A percentile compares a stretch with the other conserved stretches of the same genome.
phyloP scores from a whole-genome alignment of 2,888 invertebrate species.

The Drosophila mulleri region DNA sequence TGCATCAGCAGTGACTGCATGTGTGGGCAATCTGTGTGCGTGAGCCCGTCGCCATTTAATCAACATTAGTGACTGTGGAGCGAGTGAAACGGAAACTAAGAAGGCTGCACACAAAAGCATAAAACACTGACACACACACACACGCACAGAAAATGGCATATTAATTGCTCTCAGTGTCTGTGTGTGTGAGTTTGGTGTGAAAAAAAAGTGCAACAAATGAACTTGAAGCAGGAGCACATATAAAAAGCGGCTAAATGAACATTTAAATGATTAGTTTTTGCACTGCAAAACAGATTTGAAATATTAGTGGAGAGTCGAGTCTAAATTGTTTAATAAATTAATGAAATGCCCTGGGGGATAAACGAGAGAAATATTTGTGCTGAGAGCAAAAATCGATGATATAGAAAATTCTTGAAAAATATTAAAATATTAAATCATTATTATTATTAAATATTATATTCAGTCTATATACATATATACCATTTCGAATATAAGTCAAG shows the following conservation, averaged over 20 bases:
- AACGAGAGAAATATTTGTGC: too few species aligned
- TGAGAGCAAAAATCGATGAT: too few species aligned
- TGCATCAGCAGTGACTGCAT: slow-evolving; percentile 16
- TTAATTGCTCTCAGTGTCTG: slow-evolving; percentile 65
- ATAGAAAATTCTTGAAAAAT: too few species aligned
- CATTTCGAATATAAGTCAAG: too few species aligned
- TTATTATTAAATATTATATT: too few species aligned
- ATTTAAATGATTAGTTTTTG: slow-evolving; percentile 64
- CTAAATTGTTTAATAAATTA: slow-evolving; percentile 18
- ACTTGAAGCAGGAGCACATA: slow-evolving; percentile 52
- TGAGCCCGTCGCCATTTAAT: slow-evolving; percentile 71
- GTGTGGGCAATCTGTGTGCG: slow-evolving; percentile 44
- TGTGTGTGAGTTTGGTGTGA: slow-evolving; percentile 13
- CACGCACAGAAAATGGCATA: slow-evolving; percentile 59
- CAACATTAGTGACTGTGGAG: slow-evolving; percentile 70
- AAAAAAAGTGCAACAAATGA: slow-evolving; percentile 49
- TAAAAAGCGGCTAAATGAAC: slow-evolving; percentile 42
- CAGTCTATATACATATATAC: too few species aligned
- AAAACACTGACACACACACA: slow-evolving; percentile 9
- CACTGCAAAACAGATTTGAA: background rate
- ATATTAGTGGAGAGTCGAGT: background rate
- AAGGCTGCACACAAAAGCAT: slow-evolving; percentile 13
- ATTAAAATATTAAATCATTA: too few species aligned
- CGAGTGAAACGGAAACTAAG: slow-evolving; percentile 30
- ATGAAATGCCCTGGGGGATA: background rate